Evolutionary conservation across 2,113 vertebrate species (phyloP), one percentile per base, ranked within the genome.

Genomic region (Progne subis): DNA sequence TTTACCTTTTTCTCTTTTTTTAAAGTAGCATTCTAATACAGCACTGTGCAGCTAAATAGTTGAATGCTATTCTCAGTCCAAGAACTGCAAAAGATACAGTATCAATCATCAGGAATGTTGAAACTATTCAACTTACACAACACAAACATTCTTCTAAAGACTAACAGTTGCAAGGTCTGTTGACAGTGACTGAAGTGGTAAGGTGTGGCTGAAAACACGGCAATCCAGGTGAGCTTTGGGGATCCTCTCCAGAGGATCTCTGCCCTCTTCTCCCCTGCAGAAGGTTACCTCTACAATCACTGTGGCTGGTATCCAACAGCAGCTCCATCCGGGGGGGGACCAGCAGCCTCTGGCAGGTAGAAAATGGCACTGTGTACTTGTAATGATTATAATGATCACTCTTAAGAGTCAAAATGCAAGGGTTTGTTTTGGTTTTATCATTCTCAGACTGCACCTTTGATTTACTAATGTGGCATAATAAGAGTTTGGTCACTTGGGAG

Each of bases 261-360:
- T 32, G 68, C 74, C n/a, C 81, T 82, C 81, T 75, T 69, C 63
- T 85, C 32, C 71, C 50, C 67, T 49, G 76, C 41, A 77, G 82
- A 65, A 83, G 65, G 65, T 29, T 49, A n/a, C 34, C 55, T 63
- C 72, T 70, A 20, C 60, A 46, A 39, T n/a, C 71, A 46, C 32
- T 1, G 0, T 2, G 7, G 72, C 60, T 77, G 63, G 25, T 31
- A 68, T 61, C 61, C 47, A 34, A 56, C 12, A 74, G 76, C 28
- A 31, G 37, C 65, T 78, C 47, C 89, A 59, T 39, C 47, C 69
- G 43, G 43, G 82, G 43, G 82, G 43, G 81, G 55, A 52, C 28
- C 12, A 2, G 6, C 0, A 0, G 19, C 47, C 63, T 44, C 28
- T 18, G 41, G 39, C 12, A 76, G 41, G 85, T 37, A 71, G 34